Conservation (phyloP, 2,797 vertebrate species). For the Cichlasoma orientale region DNA sequence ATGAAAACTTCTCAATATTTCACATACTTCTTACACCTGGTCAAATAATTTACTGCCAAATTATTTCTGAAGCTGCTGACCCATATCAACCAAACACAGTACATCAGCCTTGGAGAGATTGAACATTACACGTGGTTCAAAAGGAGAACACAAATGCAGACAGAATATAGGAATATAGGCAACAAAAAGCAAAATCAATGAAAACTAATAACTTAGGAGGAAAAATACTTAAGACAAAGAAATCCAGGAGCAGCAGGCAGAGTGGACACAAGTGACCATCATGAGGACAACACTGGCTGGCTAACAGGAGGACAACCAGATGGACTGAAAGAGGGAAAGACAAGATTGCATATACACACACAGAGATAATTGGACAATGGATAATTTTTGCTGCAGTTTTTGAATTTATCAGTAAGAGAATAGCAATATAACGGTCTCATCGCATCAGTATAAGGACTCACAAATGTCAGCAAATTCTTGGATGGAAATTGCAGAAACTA, state of each 20-base stretch:
- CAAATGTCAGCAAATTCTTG: no score
- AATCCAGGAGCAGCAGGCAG: background rate
- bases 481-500: no score
- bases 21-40: background rate
- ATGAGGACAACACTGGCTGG: background rate
- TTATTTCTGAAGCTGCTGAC: constrained; percentile 28
- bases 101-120: constrained; percentile 2
- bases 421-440: no score
- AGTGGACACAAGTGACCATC: background rate
- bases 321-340: background rate
- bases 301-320: background rate
- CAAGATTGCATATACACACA: background rate
- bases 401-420: no score
- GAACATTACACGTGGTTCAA: background rate
- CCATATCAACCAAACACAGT: constrained; percentile 24
- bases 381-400: no score
- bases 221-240: background rate
- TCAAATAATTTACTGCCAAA: background rate
- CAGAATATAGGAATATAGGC: background rate
- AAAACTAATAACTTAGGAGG: background rate
- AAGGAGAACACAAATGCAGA: background rate
- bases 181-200: background rate
- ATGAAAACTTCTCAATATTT: background rate
- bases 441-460: no score
- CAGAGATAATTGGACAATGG: background rate